Evolutionary conservation across 2,797 vertebrate species (phyloP).

Genomic region (Cuniculus paca): DNA sequence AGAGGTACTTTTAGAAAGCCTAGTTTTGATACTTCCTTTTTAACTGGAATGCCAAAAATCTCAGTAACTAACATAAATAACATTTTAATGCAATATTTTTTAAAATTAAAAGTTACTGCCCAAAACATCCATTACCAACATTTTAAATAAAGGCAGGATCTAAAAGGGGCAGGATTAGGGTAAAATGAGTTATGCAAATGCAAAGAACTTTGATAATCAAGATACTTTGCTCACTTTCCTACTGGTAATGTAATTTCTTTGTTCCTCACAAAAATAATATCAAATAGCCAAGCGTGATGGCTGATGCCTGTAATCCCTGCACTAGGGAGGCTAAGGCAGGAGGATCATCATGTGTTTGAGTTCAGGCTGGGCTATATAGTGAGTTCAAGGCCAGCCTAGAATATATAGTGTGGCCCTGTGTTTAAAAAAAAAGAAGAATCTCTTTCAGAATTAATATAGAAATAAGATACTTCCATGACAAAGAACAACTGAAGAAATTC

Average conservation of each 20-base stretch:
- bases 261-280: background rate
- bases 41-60: conserved; percentile 8
- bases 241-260: background rate
- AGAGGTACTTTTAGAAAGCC: background rate
- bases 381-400: background rate
- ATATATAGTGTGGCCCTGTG: background rate
- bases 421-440: background rate
- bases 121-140: background rate
- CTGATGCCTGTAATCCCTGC: background rate
- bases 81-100: background rate
- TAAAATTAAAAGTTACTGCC: background rate
- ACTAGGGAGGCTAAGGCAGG: background rate
- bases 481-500: background rate
- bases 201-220: background rate
- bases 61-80: background rate
- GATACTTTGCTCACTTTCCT: background rate
- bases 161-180: background rate
- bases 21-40: background rate
- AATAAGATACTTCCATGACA: background rate
- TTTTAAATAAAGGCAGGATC: conserved; percentile 4
- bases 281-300: background rate
- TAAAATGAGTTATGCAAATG: background rate
- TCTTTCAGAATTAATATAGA: background rate
- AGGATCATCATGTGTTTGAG: background rate
- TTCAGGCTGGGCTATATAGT: background rate